Base-by-base conservation (phyloP, 2,888 invertebrate genomes). In the Agrotis exclamationis region DNA sequence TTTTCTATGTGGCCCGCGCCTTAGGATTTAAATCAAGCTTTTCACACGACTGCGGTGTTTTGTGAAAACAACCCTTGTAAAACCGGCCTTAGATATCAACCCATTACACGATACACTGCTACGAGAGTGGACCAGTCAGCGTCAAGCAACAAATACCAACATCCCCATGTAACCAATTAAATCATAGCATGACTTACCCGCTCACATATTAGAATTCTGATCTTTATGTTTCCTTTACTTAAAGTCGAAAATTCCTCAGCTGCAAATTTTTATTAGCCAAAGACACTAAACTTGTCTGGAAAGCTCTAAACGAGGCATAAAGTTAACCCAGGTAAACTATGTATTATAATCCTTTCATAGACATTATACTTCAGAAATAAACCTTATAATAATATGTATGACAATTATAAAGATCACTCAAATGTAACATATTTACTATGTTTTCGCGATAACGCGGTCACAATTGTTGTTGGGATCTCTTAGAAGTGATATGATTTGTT, bases 391-490 rank as follows among this genome's bases (percentile, higher is more conserved):
- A n/a, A 18, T 5, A 1, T 28, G 5, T n/a, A 13, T 28, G 1
- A n/a, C 13, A 54, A n/a, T n/a, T n/a, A 24, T 24, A 53, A 28
- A 54, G 11, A 5, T n/a, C n/a, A 13, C 45, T 18, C 11, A 33
- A 51, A 72, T 45, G 3, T 16, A 18, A 24, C 47, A 28, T 9
- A 54, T 50, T 28, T 28, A 3, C 7, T n/a, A 53, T 50, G 5
- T 74, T 57, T 74, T n/a, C n/a, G n/a, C n/a, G n/a, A 51, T 28
- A 20, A 24, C 9, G 9, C 18, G 16, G 3, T 39, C 22, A 14
- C n/a, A 76, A 39, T 58, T 48, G 13, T 48, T 48, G 13, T 51
- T 44, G 48, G 14, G 1, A 22, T 69, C 18, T 44, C n/a, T 54
- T 44, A 69, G 16, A 47, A 47, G 28, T 47, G n/a, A 48, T 28